Percentiles rank a stretch among this genome's conserved stretches.
Conservation (phyloP, 2,888 invertebrate genomes). For the Ormyrus pomaceus region DNA sequence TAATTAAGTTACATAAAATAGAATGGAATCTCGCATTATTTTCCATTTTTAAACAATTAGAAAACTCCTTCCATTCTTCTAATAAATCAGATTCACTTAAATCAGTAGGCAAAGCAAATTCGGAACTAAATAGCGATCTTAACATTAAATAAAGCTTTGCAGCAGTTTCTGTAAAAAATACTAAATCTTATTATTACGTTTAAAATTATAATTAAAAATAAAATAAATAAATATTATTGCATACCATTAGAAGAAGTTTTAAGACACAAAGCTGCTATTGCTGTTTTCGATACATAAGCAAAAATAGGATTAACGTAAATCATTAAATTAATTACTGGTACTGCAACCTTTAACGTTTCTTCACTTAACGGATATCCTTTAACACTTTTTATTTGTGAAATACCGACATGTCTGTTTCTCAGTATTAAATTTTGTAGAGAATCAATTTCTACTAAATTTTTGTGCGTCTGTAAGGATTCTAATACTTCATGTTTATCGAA, state of each 20-base stretch:
- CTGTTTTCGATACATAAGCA: slow-evolving; percentile 82
- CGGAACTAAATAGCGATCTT: slow-evolving; percentile 66
- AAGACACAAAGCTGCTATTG: slow-evolving; percentile 78
- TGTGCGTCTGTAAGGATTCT: slow-evolving; percentile 67
- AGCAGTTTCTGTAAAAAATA: slow-evolving; percentile 62
- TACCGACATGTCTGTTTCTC: slow-evolving; percentile 65
- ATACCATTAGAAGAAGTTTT: slow-evolving; percentile 55
- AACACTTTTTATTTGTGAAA: slow-evolving; percentile 60
- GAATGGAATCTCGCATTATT: slow-evolving; percentile 74
- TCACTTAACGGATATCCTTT: slow-evolving; percentile 81
- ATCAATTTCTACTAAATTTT: slow-evolving; percentile 68
- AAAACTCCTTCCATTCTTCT: slow-evolving; percentile 66
- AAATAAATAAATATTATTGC: neutral
- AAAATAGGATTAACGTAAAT: slow-evolving; percentile 86
- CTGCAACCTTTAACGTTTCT: slow-evolving; percentile 82
- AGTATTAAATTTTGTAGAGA: slow-evolving; percentile 62
- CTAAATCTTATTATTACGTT: neutral
- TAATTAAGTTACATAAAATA: slow-evolving; percentile 80
- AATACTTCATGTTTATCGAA: slow-evolving; percentile 76
- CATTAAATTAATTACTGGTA: slow-evolving; percentile 84
- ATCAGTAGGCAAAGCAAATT: slow-evolving; percentile 68
- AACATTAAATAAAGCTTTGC: slow-evolving; percentile 65
- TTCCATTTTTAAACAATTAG: slow-evolving; percentile 62
- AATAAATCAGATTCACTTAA: slow-evolving; percentile 60
- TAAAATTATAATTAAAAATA: slow-evolving; percentile 31